These are phyloP conservation scores for Eriocheir sinensis DNA, from an alignment of 1,140 invertebrate genomes.

Conservation along the genomic window DNA sequence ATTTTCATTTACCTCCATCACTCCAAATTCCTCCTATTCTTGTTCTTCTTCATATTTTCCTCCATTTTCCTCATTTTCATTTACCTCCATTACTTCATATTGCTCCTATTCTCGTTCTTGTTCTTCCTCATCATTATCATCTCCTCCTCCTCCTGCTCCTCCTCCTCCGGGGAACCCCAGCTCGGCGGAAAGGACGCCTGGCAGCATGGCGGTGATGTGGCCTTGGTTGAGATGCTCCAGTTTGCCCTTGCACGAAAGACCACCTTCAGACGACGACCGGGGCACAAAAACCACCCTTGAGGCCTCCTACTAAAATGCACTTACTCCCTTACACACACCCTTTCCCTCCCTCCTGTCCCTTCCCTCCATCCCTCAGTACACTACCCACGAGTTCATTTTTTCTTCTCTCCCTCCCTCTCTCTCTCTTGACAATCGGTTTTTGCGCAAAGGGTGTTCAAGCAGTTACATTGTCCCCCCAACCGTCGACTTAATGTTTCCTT, in stretches of 20 bases:
- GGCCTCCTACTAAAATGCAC: neutral
- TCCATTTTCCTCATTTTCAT: no score
- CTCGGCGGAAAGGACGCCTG: neutral
- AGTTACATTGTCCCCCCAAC: neutral
- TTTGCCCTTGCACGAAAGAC: conserved; percentile 2
- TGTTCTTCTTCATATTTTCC: no score
- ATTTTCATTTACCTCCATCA: no score
- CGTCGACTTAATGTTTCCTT: neutral
- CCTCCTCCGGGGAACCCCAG: no score
- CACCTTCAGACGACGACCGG: neutral
- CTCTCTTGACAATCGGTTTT: neutral
- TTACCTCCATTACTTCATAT: no score
- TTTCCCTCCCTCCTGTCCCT: neutral
- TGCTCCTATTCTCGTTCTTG: no score
- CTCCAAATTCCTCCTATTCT: no score
- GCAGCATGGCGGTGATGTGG: neutral
- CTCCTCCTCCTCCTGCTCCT: neutral
- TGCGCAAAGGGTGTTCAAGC: neutral
- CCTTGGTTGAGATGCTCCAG: conserved; percentile 11
- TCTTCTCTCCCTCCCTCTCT: no score
- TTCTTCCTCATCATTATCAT: no score
- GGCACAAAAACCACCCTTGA: neutral
- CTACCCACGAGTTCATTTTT: neutral
- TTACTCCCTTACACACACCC: no score
- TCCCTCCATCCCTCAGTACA: neutral